Base-by-base conservation (phyloP, 2,888 invertebrate species). In the Hermaeophaga mercurialis region DNA sequence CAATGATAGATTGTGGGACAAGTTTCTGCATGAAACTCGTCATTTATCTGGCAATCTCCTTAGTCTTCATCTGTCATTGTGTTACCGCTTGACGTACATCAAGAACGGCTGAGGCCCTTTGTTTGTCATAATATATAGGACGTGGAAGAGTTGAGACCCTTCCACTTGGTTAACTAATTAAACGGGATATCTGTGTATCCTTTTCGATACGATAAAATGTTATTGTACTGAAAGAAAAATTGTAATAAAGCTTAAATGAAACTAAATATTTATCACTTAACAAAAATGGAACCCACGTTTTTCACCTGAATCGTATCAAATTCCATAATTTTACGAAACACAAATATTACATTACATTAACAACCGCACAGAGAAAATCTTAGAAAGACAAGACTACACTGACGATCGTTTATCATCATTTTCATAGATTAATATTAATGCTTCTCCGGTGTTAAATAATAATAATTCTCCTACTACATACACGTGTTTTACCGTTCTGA, bases 51-150 rank as follows among this genome's bases (percentile, higher is more conserved):
- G 36, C 52, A 38, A 55, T 55, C 58, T 55, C 55, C 50, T 58
- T 46, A 39, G 49, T 58, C 54, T 58, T 47, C 58, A 54, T 58
- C 55, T 55, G 58, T 58, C 58, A 58, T 52, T 58, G 34, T 50
- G 44, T 50, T 50, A 50, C 46, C 33, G 34, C 11, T n/a, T 39
- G 38, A 48, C 48, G 38, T 28, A n/a, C 12, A 11, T 15, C 38
- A 28, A 18, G 47, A 36, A 39, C 8, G 12, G 36, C 18, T 38
- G 24, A 9, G 36, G 9, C 17, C 17, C 36, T 36, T 14, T 14
- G 17, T 36, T 24, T 38, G 12, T 38, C 34, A 31, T 17, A 17
- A 31, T 17, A 28, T 11, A 31, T n/a, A 28, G 31, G 15, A 36
- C 17, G 12, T 17, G 7, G 14, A 33, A 5, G 33, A 33, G 33